Percentiles rank a stretch among this genome's conserved stretches.
phyloP scores from a whole-genome alignment of 2,797 vertebrate genomes.

The Tenualosa thibaudeaui region DNA sequence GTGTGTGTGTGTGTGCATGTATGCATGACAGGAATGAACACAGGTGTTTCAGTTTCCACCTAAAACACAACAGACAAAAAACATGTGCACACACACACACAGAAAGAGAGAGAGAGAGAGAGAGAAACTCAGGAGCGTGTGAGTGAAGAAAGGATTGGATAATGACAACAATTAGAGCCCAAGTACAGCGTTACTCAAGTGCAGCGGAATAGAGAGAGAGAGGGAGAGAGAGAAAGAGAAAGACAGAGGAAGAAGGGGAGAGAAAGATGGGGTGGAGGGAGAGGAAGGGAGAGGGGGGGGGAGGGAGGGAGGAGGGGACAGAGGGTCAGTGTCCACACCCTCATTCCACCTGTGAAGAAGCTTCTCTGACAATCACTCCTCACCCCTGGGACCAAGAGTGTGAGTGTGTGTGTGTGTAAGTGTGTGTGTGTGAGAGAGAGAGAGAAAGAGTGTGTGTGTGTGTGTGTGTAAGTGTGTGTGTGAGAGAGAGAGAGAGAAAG shows the following conservation, averaged over 20 bases:
- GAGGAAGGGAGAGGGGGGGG: background rate
- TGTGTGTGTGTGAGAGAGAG: background rate
- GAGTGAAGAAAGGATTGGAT: slow-evolving; percentile 28
- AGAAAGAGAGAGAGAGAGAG: background rate
- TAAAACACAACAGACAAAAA: slow-evolving; percentile 25
- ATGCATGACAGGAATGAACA: slow-evolving; percentile 43
- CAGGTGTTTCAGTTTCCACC: slow-evolving; percentile 26
- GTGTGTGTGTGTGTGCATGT: background rate
- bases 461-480: too few species aligned
- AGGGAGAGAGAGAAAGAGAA: background rate
- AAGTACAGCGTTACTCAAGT: background rate
- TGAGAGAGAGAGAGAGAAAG: background rate
- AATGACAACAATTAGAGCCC: slow-evolving; percentile 23
- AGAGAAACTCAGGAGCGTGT: slow-evolving; percentile 9
- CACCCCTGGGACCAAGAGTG: background rate
- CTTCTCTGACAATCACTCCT: too few species aligned
- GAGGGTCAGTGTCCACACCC: too few species aligned
- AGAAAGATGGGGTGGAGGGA: background rate
- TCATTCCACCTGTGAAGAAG: too few species aligned
- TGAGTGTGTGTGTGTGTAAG: background rate
- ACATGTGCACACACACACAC: too few species aligned
- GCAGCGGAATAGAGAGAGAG: background rate
- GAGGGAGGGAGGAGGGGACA: background rate
- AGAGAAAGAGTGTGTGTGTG: too few species aligned
- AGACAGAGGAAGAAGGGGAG: background rate